Conservation (phyloP, 2,888 invertebrate genomes). For the Amiota mariae region DNA sequence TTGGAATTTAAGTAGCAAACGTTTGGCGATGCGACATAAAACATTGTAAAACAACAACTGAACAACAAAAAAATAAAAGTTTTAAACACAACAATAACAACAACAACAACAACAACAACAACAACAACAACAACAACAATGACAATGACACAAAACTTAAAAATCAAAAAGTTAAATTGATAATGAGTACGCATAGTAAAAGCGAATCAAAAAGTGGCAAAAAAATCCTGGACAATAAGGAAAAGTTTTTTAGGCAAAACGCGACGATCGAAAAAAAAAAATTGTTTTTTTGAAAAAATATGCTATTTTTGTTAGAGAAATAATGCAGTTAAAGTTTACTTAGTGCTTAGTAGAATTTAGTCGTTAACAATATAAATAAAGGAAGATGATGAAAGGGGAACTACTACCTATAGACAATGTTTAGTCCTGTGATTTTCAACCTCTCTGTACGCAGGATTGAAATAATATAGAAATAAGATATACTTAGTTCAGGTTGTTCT, state of each 20-base stretch:
- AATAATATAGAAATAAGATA: no score
- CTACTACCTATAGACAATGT: no score
- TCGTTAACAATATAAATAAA: no score
- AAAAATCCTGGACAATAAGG: background rate
- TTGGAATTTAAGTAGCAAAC: constrained; percentile 65
- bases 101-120: no score
- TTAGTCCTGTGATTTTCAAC: no score
- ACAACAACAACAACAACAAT: constrained; percentile 49
- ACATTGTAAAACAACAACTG: constrained; percentile 23
- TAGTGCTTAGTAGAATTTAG: no score
- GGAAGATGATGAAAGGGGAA: no score
- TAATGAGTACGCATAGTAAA: constrained; percentile 52
- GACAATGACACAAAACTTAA: constrained; percentile 47
- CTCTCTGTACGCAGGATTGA: no score
- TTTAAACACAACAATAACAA: constrained; percentile 43
- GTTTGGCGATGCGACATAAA: constrained; percentile 33
- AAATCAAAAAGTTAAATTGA: constrained; percentile 66
- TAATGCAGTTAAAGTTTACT: no score
- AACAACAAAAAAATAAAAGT: constrained; percentile 43
- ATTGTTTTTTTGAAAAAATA: background rate
- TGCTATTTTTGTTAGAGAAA: no score
- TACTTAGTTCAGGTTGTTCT: no score
- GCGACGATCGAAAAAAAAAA: background rate
- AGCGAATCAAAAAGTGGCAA: background rate
- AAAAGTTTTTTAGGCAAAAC: no score